Conservation (phyloP, 2,797 vertebrate species). For the Rhinatrema bivittatum region DNA sequence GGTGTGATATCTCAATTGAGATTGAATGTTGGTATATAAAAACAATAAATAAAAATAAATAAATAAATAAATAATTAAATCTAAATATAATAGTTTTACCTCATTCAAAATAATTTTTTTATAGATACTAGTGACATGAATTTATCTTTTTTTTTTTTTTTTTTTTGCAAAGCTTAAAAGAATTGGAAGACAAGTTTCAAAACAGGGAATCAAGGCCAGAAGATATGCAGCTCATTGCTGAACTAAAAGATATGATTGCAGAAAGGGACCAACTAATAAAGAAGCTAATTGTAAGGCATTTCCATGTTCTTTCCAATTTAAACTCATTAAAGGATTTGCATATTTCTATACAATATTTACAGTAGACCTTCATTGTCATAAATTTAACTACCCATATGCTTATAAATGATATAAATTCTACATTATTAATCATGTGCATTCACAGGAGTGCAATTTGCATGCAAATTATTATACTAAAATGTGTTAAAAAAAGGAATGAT, state of each 20-base stretch:
- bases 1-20: no score
- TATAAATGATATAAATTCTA: constrained; percentile 4
- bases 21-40: no score
- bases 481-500: constrained; percentile 18
- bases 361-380: constrained; percentile 7
- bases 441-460: constrained; percentile 20
- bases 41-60: no score
- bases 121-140: no score
- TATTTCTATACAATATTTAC: neutral
- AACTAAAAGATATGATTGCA: constrained; percentile 90
- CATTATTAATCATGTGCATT: constrained; percentile 17
- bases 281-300: constrained; percentile 88
- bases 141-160: constrained; percentile 60
- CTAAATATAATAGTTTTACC: no score
- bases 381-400: constrained; percentile 10
- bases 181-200: constrained; percentile 91
- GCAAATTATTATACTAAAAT: constrained; percentile 14
- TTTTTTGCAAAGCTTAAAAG: constrained; percentile 80
- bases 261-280: constrained; percentile 93
- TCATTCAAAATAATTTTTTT: no score
- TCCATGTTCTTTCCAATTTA: constrained; percentile 19
- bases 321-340: constrained; percentile 1
- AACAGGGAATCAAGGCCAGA: constrained; percentile 92
- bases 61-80: no score
- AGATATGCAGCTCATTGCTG: constrained; percentile 89